These are phyloP conservation scores for Palythoa caribaeorum DNA, from an alignment of 92 coral and sea anemone genomes.

Conservation along the genomic window DNA sequence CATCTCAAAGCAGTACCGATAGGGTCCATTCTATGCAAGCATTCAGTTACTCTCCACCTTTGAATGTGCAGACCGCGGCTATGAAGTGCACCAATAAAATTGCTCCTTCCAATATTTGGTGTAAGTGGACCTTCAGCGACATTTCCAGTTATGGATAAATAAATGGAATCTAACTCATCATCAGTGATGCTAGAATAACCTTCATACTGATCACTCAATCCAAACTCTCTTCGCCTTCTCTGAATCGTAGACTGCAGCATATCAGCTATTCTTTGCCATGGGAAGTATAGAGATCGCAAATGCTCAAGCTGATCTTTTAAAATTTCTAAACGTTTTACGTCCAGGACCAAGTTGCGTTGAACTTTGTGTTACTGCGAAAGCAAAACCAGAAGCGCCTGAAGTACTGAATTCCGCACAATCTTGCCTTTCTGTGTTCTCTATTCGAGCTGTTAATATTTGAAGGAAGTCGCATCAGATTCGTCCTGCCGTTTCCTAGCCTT, in stretches of 20 bases:
- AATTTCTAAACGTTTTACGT: conserved; percentile 52
- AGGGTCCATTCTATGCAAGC: too few relatives aligned
- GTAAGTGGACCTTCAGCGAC: too few relatives aligned
- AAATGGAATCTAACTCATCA: conserved; percentile 60
- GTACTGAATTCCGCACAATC: too few relatives aligned
- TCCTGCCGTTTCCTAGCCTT: background rate
- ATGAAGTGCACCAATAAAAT: too few relatives aligned
- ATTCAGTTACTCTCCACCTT: too few relatives aligned
- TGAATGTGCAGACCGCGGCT: too few relatives aligned
- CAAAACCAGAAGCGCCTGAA: too few relatives aligned
- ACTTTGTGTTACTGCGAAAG: too few relatives aligned
- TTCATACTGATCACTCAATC: conserved; percentile 57
- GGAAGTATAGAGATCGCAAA: conserved; percentile 65
- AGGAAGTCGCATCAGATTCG: background rate
- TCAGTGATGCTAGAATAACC: conserved; percentile 60
- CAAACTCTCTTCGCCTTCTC: conserved; percentile 59
- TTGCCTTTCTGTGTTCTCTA: background rate
- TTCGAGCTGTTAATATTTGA: background rate
- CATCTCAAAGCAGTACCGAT: too few relatives aligned
- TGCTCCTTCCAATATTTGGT: too few relatives aligned
- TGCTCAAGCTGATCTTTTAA: conserved; percentile 69
- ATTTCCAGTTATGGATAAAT: conserved; percentile 17
- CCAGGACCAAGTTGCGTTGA: too few relatives aligned
- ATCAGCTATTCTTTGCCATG: conserved; percentile 68
- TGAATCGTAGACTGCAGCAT: conserved; percentile 66